Base-by-base conservation (phyloP, 2,113 vertebrate genomes). In the Dendrocopos noguchii region DNA sequence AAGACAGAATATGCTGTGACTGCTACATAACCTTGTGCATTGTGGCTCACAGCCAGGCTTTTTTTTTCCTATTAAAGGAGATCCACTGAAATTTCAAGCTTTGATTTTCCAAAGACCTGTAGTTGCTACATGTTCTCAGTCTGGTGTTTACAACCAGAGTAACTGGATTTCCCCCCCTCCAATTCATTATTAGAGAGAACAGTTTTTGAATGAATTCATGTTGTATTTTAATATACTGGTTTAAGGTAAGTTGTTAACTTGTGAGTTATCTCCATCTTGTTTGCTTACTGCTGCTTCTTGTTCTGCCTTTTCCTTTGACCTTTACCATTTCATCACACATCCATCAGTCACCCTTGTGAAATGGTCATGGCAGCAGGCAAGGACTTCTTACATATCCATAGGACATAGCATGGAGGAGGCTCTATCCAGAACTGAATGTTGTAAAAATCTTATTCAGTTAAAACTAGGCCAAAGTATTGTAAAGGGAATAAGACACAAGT, bases 1-100 rank as follows among this genome's bases (percentile, higher is more conserved):
- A 84, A 75, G 31, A 21, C 17, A 82, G 81, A 92, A 87, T 77
- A 64, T 34, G 52, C 88, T 89, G 75, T 92, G 91, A 89, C 89
- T 93, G 78, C 89, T 83, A 82, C 31, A 65, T 92, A 92, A 91
- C 92, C 92, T 93, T 92, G 81, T 67, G 31, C 0, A 0, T 18
- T 87, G 31, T 9, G 12, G 34, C 63, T 91, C 39, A 34, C 15
- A 46, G 4, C 34, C 29, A n/a, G 24, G 4, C 55, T 52, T 63
- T 16, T 28, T 56, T 31, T 64, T 42, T 68, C 18, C 21, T 55
- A 1, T 66, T 80, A 88, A 94, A 34, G 17, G 15, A 81, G 15
- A 74, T 19, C 33, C 21, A 79, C 12, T 52, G 66, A 79, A 88
- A 87, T 29, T n/a, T 81, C 77, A 84, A 12, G 19, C 24, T 90